Conservation (phyloP, 1,140 invertebrate species). For the Hyposmocoma kahamanoa region DNA sequence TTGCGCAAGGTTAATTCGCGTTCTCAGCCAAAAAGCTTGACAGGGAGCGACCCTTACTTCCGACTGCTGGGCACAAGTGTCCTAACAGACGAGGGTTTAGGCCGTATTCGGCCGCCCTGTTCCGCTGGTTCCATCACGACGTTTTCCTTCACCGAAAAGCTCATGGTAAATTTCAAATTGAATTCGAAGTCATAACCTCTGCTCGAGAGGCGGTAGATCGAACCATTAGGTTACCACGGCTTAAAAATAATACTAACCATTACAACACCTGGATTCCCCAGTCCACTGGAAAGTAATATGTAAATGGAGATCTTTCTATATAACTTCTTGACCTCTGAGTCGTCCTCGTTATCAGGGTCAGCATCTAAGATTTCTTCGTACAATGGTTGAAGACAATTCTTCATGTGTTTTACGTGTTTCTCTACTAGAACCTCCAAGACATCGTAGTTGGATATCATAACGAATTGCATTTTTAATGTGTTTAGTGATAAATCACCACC, state of each 20-base stretch:
- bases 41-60: too few species aligned
- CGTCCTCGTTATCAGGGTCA: constrained; percentile 33
- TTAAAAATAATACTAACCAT: neutral
- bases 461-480: constrained; percentile 77
- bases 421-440: constrained; percentile 61
- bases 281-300: constrained; percentile 68
- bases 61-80: too few species aligned
- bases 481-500: constrained; percentile 11
- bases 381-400: neutral
- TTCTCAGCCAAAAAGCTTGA: too few species aligned
- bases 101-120: too few species aligned
- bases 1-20: too few species aligned
- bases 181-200: too few species aligned
- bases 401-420: neutral
- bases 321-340: constrained; percentile 52
- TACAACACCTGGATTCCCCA: constrained; percentile 72
- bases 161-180: too few species aligned
- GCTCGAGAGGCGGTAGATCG: too few species aligned
- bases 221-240: too few species aligned
- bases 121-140: too few species aligned
- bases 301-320: constrained; percentile 75
- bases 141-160: too few species aligned
- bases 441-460: constrained; percentile 78
- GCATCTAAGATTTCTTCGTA: neutral
- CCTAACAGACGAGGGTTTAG: too few species aligned